Percentiles rank a stretch among this genome's conserved stretches.
Conservation (phyloP, 2,113 vertebrate genomes). For the Elachura formosa region DNA sequence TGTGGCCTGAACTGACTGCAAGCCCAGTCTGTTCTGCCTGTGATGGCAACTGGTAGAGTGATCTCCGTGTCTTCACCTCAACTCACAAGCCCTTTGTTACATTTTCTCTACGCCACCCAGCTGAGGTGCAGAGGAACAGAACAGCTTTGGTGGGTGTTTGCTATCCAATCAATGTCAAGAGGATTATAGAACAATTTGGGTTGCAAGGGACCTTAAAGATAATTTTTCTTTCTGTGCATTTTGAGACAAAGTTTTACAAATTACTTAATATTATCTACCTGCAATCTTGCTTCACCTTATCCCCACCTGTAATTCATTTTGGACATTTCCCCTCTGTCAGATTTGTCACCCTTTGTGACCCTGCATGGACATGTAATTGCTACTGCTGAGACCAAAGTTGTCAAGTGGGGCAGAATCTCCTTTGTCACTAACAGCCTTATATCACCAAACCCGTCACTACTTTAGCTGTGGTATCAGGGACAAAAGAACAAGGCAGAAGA, state of each 20-base stretch:
- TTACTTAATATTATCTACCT: not conserved
- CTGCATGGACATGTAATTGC: not conserved
- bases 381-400: not conserved
- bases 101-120: not conserved
- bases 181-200: too few species aligned
- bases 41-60: not conserved
- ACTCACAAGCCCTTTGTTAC: not conserved
- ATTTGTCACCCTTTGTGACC: not conserved
- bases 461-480: not conserved
- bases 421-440: not conserved
- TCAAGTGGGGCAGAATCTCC: not conserved
- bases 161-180: not conserved
- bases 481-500: not conserved
- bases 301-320: not conserved
- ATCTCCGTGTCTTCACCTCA: accelerated
- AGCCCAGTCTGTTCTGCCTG: not conserved
- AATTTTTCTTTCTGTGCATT: not conserved
- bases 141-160: not conserved
- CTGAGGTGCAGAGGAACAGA: not conserved
- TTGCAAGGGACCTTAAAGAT: not conserved
- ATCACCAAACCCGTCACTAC: not conserved
- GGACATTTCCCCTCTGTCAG: not conserved
- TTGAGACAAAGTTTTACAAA: not conserved
- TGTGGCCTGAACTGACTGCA: not conserved
- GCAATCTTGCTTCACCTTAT: not conserved